Evolutionary conservation across 2,888 invertebrate species (phyloP).

Genomic region (Drosophila multiciliata): DNA sequence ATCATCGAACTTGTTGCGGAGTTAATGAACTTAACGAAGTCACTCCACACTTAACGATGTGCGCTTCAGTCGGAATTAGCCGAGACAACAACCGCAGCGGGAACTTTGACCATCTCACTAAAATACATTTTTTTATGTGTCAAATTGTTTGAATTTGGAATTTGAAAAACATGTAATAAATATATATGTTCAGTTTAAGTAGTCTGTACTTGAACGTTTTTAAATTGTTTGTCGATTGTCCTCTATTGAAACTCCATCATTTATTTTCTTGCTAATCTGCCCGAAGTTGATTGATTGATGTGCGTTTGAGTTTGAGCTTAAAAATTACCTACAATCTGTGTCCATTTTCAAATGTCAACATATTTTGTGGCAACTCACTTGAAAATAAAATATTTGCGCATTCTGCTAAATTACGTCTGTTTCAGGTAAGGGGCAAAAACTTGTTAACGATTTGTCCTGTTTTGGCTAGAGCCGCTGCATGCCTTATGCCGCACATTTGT

Average conservation of each 20-base stretch:
- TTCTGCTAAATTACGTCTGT: conserved; percentile 36
- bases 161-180: not conserved
- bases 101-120: not conserved
- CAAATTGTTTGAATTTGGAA: not conserved
- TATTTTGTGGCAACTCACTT: conserved; percentile 5
- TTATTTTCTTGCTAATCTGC: not conserved
- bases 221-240: too few relatives aligned
- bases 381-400: conserved; percentile 36
- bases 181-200: not conserved
- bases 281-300: not conserved
- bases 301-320: not conserved
- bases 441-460: conserved; percentile 6
- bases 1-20: not conserved
- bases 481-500: not conserved
- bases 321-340: not conserved
- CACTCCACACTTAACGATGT: conserved; percentile 9
- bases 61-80: not conserved
- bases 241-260: not conserved
- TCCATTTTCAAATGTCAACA: conserved; percentile 35
- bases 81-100: conserved; percentile 15
- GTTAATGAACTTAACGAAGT: not conserved
- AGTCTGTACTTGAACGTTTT: not conserved
- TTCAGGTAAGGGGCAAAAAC: not conserved
- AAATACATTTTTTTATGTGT: not conserved
- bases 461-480: not conserved